Conservation (phyloP, 2,113 vertebrate species). For the Sula dactylatra region DNA sequence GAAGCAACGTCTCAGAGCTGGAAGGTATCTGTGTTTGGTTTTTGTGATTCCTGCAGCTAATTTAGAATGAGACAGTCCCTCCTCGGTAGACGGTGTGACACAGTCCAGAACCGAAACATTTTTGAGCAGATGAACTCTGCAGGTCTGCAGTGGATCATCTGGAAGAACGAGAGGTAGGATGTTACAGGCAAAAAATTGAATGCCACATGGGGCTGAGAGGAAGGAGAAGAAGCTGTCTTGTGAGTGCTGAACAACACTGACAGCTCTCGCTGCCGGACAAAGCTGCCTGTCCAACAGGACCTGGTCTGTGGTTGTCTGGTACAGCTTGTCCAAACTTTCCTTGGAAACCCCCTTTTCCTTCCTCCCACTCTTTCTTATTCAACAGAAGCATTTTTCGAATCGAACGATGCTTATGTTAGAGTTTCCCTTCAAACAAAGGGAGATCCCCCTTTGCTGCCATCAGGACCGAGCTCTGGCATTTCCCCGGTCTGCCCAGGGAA, state of each 20-base stretch:
- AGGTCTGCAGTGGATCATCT: neutral
- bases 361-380: neutral
- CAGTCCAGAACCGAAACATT: neutral
- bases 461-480: neutral
- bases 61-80: neutral
- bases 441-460: neutral
- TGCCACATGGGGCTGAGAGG: neutral
- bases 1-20: neutral
- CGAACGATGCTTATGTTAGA: neutral
- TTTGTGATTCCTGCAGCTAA: neutral
- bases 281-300: neutral
- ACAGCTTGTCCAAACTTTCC: neutral
- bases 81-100: neutral
- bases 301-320: neutral
- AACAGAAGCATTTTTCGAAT: neutral
- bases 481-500: neutral
- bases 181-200: neutral
- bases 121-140: neutral
- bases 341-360: neutral
- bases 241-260: neutral
- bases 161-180: neutral
- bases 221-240: neutral
- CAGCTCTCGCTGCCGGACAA: neutral
- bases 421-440: neutral
- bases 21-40: conserved; percentile 29